phyloP scores from a whole-genome alignment of 2,113 vertebrate genomes.

The Pycnonotus jocosus region DNA sequence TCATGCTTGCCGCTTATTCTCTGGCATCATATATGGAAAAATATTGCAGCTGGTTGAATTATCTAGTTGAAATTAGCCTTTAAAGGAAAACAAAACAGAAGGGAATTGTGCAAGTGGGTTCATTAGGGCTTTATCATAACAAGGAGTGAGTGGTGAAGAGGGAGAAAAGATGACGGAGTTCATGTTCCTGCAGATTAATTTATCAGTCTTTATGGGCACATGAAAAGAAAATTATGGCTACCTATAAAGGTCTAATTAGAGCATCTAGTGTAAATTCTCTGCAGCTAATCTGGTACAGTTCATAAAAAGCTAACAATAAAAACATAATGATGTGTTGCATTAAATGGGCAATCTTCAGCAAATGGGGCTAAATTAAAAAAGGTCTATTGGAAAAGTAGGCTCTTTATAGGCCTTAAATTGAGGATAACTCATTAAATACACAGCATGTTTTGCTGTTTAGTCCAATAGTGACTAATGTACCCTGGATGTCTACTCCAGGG shows the following conservation, averaged over 20 bases:
- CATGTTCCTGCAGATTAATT: conserved; percentile 56
- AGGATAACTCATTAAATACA: conserved; percentile 57
- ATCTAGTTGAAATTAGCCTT: conserved; percentile 72
- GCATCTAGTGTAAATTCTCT: conserved; percentile 38
- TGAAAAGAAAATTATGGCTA: conserved; percentile 59
- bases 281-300: conserved; percentile 55
- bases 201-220: conserved; percentile 60
- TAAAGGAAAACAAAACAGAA: conserved; percentile 72
- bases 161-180: conserved; percentile 40
- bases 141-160: neutral
- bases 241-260: conserved; percentile 64
- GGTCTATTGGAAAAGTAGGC: conserved; percentile 38
- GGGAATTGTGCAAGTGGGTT: conserved; percentile 64
- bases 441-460: neutral
- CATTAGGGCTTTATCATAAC: conserved; percentile 59
- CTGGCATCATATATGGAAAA: conserved; percentile 79
- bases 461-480: neutral
- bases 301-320: conserved; percentile 64
- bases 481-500: neutral
- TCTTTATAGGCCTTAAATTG: conserved; percentile 53
- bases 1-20: conserved; percentile 59
- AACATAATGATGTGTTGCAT: conserved; percentile 65
- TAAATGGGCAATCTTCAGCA: conserved; percentile 60
- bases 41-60: conserved; percentile 70
- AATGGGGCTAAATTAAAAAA: conserved; percentile 59